Conservation (phyloP, 2,888 invertebrate species). For the Tyria jacobaeae region DNA sequence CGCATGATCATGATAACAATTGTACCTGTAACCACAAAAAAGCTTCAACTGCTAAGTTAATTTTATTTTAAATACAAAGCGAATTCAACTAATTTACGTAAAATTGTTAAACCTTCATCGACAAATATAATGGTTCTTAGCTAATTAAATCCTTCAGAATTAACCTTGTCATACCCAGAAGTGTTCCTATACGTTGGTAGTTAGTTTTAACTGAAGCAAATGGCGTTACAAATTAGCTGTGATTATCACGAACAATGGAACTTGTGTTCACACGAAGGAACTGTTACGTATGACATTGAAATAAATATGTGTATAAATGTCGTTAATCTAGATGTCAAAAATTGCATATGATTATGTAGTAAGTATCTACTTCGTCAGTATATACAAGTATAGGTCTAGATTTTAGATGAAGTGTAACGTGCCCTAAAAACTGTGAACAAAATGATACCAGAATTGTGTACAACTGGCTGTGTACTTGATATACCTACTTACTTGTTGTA, state of each 20-base stretch:
- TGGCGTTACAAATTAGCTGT: constrained; percentile 55
- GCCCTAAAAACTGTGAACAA: neutral
- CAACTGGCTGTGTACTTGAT: neutral
- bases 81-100: constrained; percentile 7
- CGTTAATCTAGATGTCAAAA: constrained; percentile 15
- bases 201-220: constrained; percentile 27
- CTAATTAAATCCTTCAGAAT: constrained; percentile 20
- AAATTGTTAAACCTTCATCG: constrained; percentile 8
- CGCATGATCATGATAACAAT: too few species aligned
- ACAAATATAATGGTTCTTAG: constrained; percentile 15
- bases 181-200: constrained; percentile 21
- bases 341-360: neutral
- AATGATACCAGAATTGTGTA: neutral
- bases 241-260: constrained; percentile 71
- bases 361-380: neutral
- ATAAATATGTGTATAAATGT: constrained; percentile 23
- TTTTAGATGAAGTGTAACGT: too few species aligned
- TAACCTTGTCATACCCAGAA: constrained; percentile 37
- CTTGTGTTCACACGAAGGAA: constrained; percentile 44
- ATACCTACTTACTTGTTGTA: too few species aligned
- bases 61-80: constrained; percentile 1
- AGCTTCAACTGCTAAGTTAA: neutral
- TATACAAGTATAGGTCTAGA: neutral
- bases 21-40: neutral
- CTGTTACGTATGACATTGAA: constrained; percentile 53